Percentiles rank a stretch among this genome's conserved stretches.
Conservation (phyloP, 2,888 invertebrate genomes). For the Choristoneura rosaceana region DNA sequence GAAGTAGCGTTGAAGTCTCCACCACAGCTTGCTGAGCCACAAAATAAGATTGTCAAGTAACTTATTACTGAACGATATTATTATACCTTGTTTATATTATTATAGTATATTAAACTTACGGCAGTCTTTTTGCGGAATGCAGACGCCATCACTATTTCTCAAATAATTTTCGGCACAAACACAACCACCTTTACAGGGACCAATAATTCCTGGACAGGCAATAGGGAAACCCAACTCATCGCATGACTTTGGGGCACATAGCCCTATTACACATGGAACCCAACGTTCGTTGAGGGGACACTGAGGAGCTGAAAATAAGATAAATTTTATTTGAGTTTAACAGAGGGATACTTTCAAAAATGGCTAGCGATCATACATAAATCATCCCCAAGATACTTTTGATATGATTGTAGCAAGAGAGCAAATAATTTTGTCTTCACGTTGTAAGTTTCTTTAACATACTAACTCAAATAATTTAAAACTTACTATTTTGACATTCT, state of each 20-base stretch:
- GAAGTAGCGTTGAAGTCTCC: constrained; percentile 38
- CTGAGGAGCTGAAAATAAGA: constrained; percentile 17
- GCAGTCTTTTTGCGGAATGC: constrained; percentile 46
- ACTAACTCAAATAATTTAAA: no score
- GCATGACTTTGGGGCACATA: constrained; percentile 22
- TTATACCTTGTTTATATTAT: constrained; percentile 39
- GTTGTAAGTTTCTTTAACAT: no score
- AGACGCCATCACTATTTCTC: constrained; percentile 41
- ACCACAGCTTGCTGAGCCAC: constrained; percentile 38
- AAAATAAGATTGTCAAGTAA: constrained; percentile 43
- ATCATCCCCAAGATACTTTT: no score
- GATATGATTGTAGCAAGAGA: no score
- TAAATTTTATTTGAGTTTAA: not conserved
- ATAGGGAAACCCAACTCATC: constrained; percentile 28
- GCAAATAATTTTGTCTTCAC: no score
- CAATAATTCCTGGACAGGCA: constrained; percentile 14
- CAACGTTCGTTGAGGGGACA: constrained; percentile 33
- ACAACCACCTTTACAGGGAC: constrained; percentile 44
- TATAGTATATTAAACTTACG: constrained; percentile 42
- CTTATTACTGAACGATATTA: not conserved
- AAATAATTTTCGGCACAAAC: constrained; percentile 47
- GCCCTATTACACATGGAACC: constrained; percentile 11
- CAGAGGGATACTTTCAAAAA: not conserved
- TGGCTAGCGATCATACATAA: no score
- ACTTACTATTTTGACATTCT: constrained; percentile 7